Evolutionary conservation across 1,140 invertebrate genomes (phyloP), one percentile per base, ranked within the genome.

Genomic region (Drosophila erecta): DNA sequence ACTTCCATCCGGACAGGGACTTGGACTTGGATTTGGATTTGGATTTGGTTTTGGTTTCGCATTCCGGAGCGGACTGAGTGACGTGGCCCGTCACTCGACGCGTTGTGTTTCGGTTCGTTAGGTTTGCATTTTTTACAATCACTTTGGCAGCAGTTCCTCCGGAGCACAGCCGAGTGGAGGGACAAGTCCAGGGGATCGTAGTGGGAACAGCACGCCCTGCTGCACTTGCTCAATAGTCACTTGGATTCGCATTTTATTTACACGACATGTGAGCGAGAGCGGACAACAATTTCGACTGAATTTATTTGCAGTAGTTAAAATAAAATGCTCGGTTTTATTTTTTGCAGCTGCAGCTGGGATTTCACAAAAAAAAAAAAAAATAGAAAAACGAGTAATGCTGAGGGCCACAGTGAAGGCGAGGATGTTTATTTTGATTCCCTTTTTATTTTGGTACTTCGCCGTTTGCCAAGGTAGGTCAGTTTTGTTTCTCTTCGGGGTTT

Each of bases 81-180:
- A 80, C 78, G 53, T 67, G 70, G 49, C 65, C 66, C 76, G 84
- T 83, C 83, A 87, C 69, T 81, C 78, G 83, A 76, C 83, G 83
- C 75, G 83, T 83, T 83, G 84, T 89, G 74, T 78, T 89, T 84
- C 84, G 80, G 84, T 89, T 89, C 84, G 84, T 90, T 89, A 90
- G 80, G 67, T 90, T 83, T 89, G 84, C 65, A 87, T 87, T 87
- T 86, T 76, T 87, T 87, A 89, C 83, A 89, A 87, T 87, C 83
- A 87, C 83, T 83, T 87, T 87, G 83, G 66, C 65, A 67, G 78
- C 33, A 61, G 51, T 20, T 53, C 27, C 49, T 55, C 37, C 59
- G 12, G 10, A 2, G 22, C 8, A 14, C 6, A 61, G 14, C 22
- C 47, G 41, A 49, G n/a, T 14, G 35, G 14, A 37, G 53, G 17